phyloP scores from a whole-genome alignment of 2,888 invertebrate species.

The Microctonus aethiopoides region DNA sequence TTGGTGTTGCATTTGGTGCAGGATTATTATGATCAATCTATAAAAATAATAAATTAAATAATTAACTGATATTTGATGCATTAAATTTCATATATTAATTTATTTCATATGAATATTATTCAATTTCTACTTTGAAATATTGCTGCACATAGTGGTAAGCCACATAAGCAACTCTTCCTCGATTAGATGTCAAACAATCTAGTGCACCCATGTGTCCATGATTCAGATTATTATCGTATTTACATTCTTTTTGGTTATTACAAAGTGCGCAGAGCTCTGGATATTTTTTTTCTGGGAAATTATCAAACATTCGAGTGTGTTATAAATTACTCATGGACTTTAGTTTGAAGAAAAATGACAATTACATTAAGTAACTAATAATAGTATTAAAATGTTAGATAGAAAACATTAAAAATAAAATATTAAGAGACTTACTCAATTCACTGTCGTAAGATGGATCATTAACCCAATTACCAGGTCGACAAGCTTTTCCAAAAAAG shows the following conservation, averaged over 20 bases:
- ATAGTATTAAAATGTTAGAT: not conserved
- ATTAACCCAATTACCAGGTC: slow-evolving; percentile 78
- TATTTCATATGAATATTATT: too few species aligned
- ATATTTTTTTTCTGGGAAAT: slow-evolving; percentile 69
- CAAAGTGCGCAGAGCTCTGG: slow-evolving; percentile 73
- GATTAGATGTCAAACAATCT: slow-evolving; percentile 70
- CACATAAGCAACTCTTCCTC: slow-evolving; percentile 74
- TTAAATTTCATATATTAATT: not conserved
- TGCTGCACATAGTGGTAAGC: slow-evolving; percentile 70
- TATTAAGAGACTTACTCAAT: slow-evolving; percentile 71
- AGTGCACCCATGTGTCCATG: slow-evolving; percentile 75
- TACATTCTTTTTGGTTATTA: slow-evolving; percentile 61
- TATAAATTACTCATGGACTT: too few species aligned
- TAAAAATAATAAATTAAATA: slow-evolving; percentile 35
- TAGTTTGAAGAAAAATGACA: too few species aligned
- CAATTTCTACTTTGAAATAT: slow-evolving; percentile 68
- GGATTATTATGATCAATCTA: slow-evolving; percentile 40
- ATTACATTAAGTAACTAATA: too few species aligned
- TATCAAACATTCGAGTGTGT: not conserved
- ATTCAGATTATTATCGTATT: slow-evolving; percentile 60
- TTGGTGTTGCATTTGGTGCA: slow-evolving; percentile 39
- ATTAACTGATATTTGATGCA: not conserved
- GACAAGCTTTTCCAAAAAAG: slow-evolving; percentile 78
- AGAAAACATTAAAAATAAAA: slow-evolving; percentile 30
- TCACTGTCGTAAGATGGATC: slow-evolving; percentile 69